Evolutionary conservation across 2,113 vertebrate species (phyloP).

Genomic region (Leucopsar rothschildi): DNA sequence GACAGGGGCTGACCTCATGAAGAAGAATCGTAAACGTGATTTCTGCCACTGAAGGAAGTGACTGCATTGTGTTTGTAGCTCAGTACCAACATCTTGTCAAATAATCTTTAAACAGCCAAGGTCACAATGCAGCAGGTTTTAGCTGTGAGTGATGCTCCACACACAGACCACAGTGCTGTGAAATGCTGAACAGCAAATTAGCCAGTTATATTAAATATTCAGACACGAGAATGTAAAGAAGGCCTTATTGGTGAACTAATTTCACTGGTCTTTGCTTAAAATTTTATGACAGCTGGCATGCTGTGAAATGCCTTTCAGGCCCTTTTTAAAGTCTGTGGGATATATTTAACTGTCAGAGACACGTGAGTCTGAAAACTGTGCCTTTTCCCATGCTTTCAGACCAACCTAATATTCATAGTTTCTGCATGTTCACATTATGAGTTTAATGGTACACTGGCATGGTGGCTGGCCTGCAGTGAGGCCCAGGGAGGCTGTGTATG

Average conservation of each 20-base stretch:
- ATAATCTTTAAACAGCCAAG: background rate
- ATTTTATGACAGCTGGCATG: background rate
- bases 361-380: background rate
- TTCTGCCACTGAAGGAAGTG: conserved; percentile 24
- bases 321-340: background rate
- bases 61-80: conserved; percentile 4
- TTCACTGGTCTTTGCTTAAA: background rate
- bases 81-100: conserved; percentile 37
- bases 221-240: background rate
- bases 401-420: background rate
- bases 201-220: background rate
- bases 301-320: background rate
- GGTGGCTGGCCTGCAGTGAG: background rate
- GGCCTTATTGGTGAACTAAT: background rate
- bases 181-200: background rate
- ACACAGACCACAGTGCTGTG: background rate
- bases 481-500: background rate
- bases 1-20: background rate
- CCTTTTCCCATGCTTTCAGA: background rate
- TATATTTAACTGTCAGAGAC: background rate
- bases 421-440: background rate
- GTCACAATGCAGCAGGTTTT: background rate
- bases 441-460: background rate
- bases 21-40: background rate
- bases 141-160: background rate